Evolutionary conservation across 2,888 invertebrate genomes (phyloP).

Genomic region (Pteria penguin): DNA sequence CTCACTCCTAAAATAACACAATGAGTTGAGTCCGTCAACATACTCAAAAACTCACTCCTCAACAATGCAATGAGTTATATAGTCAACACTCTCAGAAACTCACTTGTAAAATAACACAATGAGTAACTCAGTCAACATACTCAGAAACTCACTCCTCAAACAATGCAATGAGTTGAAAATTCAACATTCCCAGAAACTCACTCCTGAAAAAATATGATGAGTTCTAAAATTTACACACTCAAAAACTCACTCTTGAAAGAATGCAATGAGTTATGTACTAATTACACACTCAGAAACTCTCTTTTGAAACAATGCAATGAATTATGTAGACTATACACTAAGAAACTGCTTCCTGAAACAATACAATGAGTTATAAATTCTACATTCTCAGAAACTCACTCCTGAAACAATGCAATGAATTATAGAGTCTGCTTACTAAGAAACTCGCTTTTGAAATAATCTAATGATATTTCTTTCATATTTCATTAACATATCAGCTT

Average conservation of each 20-base stretch:
- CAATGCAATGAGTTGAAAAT: neutral
- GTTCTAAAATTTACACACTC: too few relatives aligned
- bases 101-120: too few relatives aligned
- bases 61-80: neutral
- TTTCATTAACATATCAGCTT: too few relatives aligned
- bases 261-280: neutral
- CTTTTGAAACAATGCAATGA: neutral
- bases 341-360: too few relatives aligned
- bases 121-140: slow-evolving; percentile 70
- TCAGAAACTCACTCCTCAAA: slow-evolving; percentile 55
- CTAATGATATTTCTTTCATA: too few relatives aligned
- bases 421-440: neutral
- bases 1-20: slow-evolving; percentile 23
- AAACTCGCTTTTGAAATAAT: neutral
- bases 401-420: neutral
- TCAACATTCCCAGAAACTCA: neutral
- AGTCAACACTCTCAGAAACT: too few relatives aligned
- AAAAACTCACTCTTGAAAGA: too few relatives aligned
- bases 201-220: neutral
- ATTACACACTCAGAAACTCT: neutral
- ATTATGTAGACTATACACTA: too few relatives aligned
- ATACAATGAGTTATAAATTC: slow-evolving; percentile 68
- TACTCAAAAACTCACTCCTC: neutral
- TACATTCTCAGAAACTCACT: slow-evolving; percentile 65
- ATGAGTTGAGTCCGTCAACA: neutral